These are phyloP conservation scores for Hippocampus comes DNA, from an alignment of 2,113 vertebrate species.

Conservation along the genomic window DNA sequence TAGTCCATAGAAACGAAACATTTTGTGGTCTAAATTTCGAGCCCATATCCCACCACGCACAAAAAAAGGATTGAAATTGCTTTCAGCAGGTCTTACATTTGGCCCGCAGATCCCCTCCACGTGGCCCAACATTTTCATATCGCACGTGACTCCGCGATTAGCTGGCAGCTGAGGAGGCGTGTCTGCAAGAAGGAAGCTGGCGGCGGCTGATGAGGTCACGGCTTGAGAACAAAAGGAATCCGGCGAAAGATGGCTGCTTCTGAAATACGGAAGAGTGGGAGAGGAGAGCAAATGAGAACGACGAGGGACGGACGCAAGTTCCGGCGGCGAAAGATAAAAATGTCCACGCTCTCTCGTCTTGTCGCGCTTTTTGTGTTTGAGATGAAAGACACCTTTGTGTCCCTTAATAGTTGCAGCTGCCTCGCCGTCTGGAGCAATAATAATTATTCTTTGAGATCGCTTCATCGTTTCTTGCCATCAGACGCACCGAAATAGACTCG, in stretches of 20 bases:
- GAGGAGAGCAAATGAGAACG: constrained; percentile 8
- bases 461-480: neutral
- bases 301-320: neutral
- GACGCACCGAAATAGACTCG: neutral
- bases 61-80: too few relatives aligned
- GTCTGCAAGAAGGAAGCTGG: constrained; percentile 21
- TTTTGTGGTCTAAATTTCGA: too few relatives aligned
- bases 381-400: too few relatives aligned
- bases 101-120: too few relatives aligned
- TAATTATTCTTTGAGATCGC: neutral
- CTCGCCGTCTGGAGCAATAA: neutral
- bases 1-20: too few relatives aligned
- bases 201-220: constrained; percentile 45
- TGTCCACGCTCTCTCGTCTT: neutral
- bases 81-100: too few relatives aligned
- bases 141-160: neutral
- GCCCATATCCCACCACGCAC: too few relatives aligned
- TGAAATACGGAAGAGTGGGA: constrained; percentile 57
- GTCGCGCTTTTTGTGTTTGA: too few relatives aligned
- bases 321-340: neutral
- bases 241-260: constrained; percentile 48
- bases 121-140: too few relatives aligned
- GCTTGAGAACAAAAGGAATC: constrained; percentile 51
- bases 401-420: too few relatives aligned
- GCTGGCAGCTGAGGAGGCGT: neutral